Evolutionary conservation across 2,797 vertebrate genomes (phyloP), one percentile per base, ranked within the genome.

Genomic region (Molothrus aeneus): DNA sequence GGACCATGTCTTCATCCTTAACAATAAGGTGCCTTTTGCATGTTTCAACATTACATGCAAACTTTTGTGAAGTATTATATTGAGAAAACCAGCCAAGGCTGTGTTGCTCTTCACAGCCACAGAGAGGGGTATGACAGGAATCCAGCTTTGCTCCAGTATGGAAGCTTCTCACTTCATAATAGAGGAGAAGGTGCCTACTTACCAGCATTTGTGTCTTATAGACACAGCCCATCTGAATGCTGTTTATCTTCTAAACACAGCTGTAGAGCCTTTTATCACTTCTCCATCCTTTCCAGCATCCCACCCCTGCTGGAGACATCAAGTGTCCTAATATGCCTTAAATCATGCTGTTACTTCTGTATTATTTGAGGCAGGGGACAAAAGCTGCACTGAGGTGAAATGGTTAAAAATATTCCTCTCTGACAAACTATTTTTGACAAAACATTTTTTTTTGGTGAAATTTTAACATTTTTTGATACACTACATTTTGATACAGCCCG

Each of bases 1-100:
- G 34, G 45, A 78, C 65, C n/a, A 1, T 40, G 17, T 86, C 57
- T 88, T 83, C 36, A 50, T 87, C 57, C 70, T 88, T 60, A 65
- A 40, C 26, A 63, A 45, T 54, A 31, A 92, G 92, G 70, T 75
- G 72, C 94, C 87, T 95, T 93, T 84, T 74, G 64, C 19, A 66
- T 54, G 2, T 88, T 77, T 84, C 40, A 70, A 20, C 15, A 17
- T 4, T 57, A 57, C 32, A 9, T 47, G 29, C 20, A 69, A 60
- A 42, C 48, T 85, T 72, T 17, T 11, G 17, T 54, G 11, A 50
- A 87, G 22, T 59, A 21, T 63, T 66, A 11, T 5, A 32, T 6
- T 88, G 48, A 71, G 45, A 50, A 48, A 83, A 88, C 32, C 24
- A 59, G 40, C 40, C n/a, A 64, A 59, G 42, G 40, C 50, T 75